phyloP scores from a whole-genome alignment of 2,113 vertebrate species.

The Lucifuga dentata region DNA sequence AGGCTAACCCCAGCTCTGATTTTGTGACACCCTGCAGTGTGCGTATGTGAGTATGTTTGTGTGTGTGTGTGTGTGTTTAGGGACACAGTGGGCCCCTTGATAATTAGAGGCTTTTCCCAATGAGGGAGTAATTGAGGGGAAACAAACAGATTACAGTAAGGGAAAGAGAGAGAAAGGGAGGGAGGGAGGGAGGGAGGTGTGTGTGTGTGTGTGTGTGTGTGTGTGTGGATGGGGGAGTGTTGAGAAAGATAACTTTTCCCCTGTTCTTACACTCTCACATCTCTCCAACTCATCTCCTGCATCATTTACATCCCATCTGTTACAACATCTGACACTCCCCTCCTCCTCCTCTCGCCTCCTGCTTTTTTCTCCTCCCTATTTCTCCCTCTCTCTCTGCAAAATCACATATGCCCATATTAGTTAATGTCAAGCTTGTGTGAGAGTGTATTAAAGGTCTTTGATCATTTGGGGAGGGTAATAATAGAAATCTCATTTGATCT shows the following conservation, averaged over 20 bases:
- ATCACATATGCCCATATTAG: conserved; percentile 28
- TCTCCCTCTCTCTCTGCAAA: conserved; percentile 3
- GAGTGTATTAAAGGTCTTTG: conserved; percentile 34
- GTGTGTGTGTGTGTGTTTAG: conserved; percentile 41
- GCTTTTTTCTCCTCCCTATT: neutral
- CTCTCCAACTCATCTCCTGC: neutral
- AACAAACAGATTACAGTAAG: conserved; percentile 56
- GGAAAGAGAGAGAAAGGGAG: conserved; percentile 16
- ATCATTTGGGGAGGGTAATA: conserved; percentile 24
- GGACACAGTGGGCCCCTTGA: conserved; percentile 54
- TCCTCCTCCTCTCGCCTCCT: conserved; percentile 1
- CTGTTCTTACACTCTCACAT: conserved; percentile 20
- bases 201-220: conserved; percentile 1
- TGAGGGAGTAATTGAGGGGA: conserved; percentile 51
- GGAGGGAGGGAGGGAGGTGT: neutral
- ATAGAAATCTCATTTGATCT: conserved; percentile 44
- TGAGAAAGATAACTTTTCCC: conserved; percentile 5
- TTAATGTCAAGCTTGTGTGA: neutral
- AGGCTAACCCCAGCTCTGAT: too few relatives aligned
- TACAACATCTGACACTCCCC: conserved; percentile 25
- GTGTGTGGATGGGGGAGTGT: neutral
- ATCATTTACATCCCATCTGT: conserved; percentile 32
- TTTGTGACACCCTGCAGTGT: too few relatives aligned
- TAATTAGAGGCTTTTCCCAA: conserved; percentile 65
- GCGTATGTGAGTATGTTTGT: neutral